Conservation (phyloP, 2,113 vertebrate genomes). For the Nanorana parkeri region DNA sequence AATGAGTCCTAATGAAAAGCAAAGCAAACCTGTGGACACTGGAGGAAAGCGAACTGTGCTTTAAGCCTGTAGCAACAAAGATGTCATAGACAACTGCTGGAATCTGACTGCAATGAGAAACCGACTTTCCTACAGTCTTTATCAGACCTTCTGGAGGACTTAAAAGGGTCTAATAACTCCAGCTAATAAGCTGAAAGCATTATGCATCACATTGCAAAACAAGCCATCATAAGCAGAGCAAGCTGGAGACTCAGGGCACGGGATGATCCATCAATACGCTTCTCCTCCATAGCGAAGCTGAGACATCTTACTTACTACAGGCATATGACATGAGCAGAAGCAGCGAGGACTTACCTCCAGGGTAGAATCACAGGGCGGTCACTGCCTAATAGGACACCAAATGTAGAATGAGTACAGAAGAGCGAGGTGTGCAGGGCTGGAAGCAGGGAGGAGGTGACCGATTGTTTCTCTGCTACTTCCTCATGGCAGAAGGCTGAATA, state of each 20-base stretch:
- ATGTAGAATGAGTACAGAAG: neutral
- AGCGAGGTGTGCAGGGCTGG: neutral
- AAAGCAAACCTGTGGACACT: too few species aligned
- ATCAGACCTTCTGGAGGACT: too few species aligned
- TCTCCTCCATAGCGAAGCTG: neutral
- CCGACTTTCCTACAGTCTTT: too few species aligned
- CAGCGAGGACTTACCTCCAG: conserved; percentile 36
- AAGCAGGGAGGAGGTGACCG: conserved; percentile 31
- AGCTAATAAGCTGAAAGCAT: too few species aligned
- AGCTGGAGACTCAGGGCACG: neutral
- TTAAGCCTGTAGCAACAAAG: too few species aligned
- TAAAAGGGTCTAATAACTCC: too few species aligned
- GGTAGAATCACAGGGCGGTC: neutral
- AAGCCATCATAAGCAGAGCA: neutral
- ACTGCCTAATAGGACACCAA: neutral
- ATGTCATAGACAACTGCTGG: too few species aligned
- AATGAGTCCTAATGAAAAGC: too few species aligned
- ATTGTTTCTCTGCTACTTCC: conserved; percentile 10
- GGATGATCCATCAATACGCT: neutral
- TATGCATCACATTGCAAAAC: neutral
- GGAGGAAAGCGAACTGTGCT: too few species aligned
- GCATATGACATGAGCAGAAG: conserved; percentile 5
- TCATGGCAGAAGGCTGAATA: conserved; percentile 31
- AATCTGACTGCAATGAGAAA: too few species aligned
- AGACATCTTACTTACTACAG: neutral